Base-by-base conservation (phyloP, 2,797 vertebrate species). In the Falco novaeseelandiae region DNA sequence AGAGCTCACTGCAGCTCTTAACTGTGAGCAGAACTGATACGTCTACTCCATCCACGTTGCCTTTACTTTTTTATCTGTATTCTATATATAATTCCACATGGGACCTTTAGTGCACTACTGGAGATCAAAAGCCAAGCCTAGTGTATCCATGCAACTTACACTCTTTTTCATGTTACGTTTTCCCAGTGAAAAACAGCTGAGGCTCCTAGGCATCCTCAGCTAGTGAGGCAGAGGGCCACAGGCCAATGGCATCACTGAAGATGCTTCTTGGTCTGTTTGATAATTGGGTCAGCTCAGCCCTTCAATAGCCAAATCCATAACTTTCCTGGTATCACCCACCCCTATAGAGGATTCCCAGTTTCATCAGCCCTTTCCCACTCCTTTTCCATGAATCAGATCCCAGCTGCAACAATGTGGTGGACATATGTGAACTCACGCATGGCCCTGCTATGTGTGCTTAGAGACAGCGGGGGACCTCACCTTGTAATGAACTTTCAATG, bases 341-440 rank as follows among this genome's bases (percentile, higher is more conserved):
- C 8, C 14, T 30, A 17, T 1, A 23, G 32, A 61, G 6, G 12
- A 55, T 49, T 62, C 23, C 12, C 38, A 58, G 18, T 2, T 59
- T 65, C 36, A 73, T 70, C 54, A 27, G 23, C 29, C 30, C 7
- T 8, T 61, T 88, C 83, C n/a, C 54, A 62, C 29, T 62, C 21
- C 29, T 42, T 73, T 21, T 12, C 44, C 59, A 59, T 55, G 23
- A 87, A 22, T 51, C 61, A 89, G 32, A 71, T 38, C 36, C 52
- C 78, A 67, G 70, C 12, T 38, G 40, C 78, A 40, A 63, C 16
- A 66, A 52, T 3, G 32, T 54, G 10, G 52, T 18, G 17, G 40
- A 23, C 0, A 1, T 77, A 18, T 21, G 7, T 62, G 42, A 78
- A 83, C 80, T 20, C 2, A 0, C 38, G 51, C 17, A 7, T 14